phyloP scores from a whole-genome alignment of 2,113 vertebrate genomes.

The Colinus virginianus region DNA sequence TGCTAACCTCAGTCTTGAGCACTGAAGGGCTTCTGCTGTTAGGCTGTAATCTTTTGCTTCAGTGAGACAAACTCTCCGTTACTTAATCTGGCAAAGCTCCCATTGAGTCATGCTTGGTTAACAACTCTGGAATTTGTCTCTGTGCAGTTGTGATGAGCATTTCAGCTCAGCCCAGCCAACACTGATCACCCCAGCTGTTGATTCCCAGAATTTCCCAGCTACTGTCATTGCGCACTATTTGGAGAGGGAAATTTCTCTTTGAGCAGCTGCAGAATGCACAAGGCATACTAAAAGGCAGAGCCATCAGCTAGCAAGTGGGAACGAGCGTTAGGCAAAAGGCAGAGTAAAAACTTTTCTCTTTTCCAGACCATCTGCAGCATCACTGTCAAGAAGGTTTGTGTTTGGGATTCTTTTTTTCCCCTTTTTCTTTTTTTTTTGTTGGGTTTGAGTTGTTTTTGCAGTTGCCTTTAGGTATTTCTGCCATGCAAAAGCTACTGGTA shows the following conservation, averaged over 20 bases:
- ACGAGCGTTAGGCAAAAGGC: neutral
- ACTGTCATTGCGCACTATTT: neutral
- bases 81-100: conserved; percentile 38
- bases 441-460: neutral
- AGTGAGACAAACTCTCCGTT: neutral
- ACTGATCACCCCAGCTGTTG: conserved; percentile 16
- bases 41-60: neutral
- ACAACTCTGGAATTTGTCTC: conserved; percentile 20
- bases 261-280: neutral
- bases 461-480: neutral
- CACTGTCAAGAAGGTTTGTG: neutral
- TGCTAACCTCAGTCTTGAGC: neutral
- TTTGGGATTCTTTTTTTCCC: neutral
- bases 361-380: neutral
- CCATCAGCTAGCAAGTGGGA: neutral
- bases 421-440: neutral
- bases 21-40: neutral
- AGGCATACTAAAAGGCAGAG: neutral
- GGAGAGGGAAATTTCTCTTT: neutral
- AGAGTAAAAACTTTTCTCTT: neutral
- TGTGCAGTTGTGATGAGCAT: neutral
- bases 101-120: conserved; percentile 17
- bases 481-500: neutral
- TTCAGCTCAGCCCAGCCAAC: neutral
- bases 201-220: conserved; percentile 28